Evolutionary conservation across 2,888 invertebrate species (phyloP), one percentile per base, ranked within the genome.

Genomic region (Chymomyza amoena): DNA sequence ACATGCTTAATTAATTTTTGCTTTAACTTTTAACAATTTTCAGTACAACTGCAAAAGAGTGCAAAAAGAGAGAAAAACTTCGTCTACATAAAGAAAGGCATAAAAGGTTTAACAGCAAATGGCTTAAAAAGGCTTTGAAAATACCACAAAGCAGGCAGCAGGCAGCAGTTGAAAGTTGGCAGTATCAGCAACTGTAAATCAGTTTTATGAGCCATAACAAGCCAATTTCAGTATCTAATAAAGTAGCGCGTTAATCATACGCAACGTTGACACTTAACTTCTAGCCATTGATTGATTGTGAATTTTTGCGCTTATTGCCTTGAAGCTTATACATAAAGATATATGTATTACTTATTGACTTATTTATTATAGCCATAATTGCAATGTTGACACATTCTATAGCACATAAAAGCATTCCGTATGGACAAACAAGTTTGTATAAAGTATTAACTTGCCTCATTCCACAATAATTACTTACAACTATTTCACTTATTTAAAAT

Each of bases 211-310:
- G 45, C 73, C 64, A 67, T 61, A 45, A 15, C 62, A n/a, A 20
- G 39, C 13, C 28, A 6, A n/a, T 51, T 15, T 15, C 50, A 45
- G 50, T 6, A 18, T 54, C 20, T 68, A 52, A 60, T 39, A 59
- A 61, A 59, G 7, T 13, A 28, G 13, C 51, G 61, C 76, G 81
- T 82, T 84, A 69, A 80, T 84, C 83, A 83, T 80, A 77, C 73
- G 76, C 77, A 69, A 54, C 68, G 83, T 75, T 70, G 73, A 61
- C 39, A 45, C 39, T 45, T 15, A 45, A 45, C 32, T 32, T 32
- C 32, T 69, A 69, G 61, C 3, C 5, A 68, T 57, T 61, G 59
- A 6, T 20, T 54, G 54, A 54, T 54, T 54, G 54, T 20, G 54
- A 54, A 4, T 15, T 45, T 13, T 45, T 13, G 39, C 39, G 39